phyloP scores from a whole-genome alignment of 2,113 vertebrate species.

The Serilophus lunatus region DNA sequence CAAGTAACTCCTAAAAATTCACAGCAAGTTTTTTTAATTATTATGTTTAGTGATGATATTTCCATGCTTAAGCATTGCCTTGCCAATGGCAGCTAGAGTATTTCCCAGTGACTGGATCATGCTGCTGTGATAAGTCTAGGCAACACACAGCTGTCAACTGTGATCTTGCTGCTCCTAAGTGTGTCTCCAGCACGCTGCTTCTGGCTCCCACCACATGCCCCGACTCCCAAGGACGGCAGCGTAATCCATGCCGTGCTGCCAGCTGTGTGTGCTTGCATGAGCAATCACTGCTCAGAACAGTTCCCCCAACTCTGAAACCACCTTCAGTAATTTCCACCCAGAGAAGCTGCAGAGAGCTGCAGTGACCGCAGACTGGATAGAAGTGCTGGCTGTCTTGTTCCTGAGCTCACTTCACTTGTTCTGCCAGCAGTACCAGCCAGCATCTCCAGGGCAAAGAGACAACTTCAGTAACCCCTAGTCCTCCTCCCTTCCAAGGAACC shows the following conservation, averaged over 20 bases:
- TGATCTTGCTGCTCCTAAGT: neutral
- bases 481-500: neutral
- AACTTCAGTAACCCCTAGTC: neutral
- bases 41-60: neutral
- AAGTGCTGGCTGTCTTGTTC: neutral
- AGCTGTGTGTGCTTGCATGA: neutral
- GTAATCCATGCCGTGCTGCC: neutral
- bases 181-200: neutral
- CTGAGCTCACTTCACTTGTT: neutral
- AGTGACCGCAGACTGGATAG: neutral
- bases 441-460: neutral
- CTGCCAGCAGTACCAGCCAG: neutral
- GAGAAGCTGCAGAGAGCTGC: neutral
- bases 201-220: neutral
- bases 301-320: neutral
- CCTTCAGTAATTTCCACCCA: neutral
- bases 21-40: neutral
- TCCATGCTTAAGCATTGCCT: neutral
- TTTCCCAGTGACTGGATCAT: neutral
- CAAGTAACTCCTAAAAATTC: neutral
- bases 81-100: neutral
- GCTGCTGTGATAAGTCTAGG: neutral
- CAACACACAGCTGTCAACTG: neutral
- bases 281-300: neutral
- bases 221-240: neutral